Base-by-base conservation (phyloP, 2,113 vertebrate genomes). In the Rafetus swinhoei region DNA sequence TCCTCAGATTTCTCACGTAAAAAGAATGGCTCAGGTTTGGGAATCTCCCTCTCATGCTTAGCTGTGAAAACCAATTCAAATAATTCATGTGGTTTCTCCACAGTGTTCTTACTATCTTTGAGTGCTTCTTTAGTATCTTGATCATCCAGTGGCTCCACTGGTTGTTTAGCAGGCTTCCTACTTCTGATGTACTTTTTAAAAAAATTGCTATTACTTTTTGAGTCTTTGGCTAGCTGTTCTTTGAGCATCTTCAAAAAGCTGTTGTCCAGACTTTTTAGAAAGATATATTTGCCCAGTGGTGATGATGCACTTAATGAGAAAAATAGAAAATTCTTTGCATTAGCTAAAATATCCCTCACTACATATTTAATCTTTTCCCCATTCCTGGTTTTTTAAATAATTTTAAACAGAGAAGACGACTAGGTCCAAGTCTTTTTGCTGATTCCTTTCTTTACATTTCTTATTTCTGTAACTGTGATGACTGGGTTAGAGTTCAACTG, bases 361-460 rank as follows among this genome's bases (percentile, higher is more conserved):
- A 54, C 50, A 54, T 27, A 86, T 18, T 79, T 95, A 7, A 52
- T 85, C 69, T 90, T 95, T 69, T 72, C 52, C 45, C n/a, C 54
- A 79, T 29, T 72, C 18, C 29, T n/a, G 54, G 24, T 55, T 94
- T 87, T 74, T 69, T 52, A 79, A 87, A 62, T 55, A 86, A 77
- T 77, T 97, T 87, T 79, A 50, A 24, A 55, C 55, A 50, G 22
- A 11, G 94, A 62, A 88, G 82, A n/a, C 82, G 59, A 81, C 91
- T 93, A 92, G 87, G 86, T 85, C 72, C 2, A 25, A 24, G 53
- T 86, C 27, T 91, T 97, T 94, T 90, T 81, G 88, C 91, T 81
- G 90, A 93, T 94, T 25, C 92, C 80, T 53, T 96, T 95, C 86
- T 93, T 95, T 54, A 62, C 39, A 95, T 94, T 96, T 92, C 27